These are phyloP conservation scores for Takifugu ocellatus DNA, from an alignment of 2,797 vertebrate species.

Conservation along the genomic window DNA sequence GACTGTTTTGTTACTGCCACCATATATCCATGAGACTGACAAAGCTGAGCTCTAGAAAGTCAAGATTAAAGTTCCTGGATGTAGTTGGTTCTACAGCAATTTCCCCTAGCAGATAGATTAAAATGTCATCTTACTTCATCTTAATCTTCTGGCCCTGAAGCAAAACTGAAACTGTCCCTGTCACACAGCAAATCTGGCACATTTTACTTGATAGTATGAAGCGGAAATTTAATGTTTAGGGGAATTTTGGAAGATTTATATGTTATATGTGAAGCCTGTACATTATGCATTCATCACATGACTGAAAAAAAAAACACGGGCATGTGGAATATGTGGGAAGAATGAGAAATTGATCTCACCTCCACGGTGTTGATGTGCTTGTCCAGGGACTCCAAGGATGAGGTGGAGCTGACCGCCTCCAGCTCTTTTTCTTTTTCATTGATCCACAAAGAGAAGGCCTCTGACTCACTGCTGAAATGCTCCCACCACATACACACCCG, in stretches of 20 bases:
- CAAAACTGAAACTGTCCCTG: slow-evolving; percentile 14
- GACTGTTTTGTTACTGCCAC: slow-evolving; percentile 1
- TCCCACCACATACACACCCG: slow-evolving; percentile 86
- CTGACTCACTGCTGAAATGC: slow-evolving; percentile 82
- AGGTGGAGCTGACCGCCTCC: slow-evolving; percentile 66
- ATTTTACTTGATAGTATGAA: slow-evolving; percentile 10
- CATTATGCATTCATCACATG: background rate
- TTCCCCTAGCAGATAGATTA: slow-evolving; percentile 31
- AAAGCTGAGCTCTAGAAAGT: slow-evolving; percentile 21
- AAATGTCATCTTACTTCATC: slow-evolving; percentile 46
- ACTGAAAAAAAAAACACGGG: background rate
- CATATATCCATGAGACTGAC: slow-evolving; percentile 19
- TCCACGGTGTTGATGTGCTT: slow-evolving; percentile 82
- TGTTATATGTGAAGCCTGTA: background rate
- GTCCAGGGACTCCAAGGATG: slow-evolving; percentile 77
- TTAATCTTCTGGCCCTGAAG: slow-evolving; percentile 36
- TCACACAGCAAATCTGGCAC: slow-evolving; percentile 16
- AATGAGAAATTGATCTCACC: slow-evolving; percentile 58
- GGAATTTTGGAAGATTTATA: slow-evolving; percentile 9
- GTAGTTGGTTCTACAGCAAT: slow-evolving; percentile 17
- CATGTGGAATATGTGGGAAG: background rate
- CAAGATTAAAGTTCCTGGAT: slow-evolving; percentile 36
- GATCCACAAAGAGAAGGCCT: slow-evolving; percentile 84
- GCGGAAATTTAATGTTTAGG: slow-evolving; percentile 8
- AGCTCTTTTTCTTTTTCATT: slow-evolving; percentile 83